These are phyloP conservation scores for Cantharis lateralis DNA, from an alignment of 2,888 invertebrate species.

Conservation along the genomic window DNA sequence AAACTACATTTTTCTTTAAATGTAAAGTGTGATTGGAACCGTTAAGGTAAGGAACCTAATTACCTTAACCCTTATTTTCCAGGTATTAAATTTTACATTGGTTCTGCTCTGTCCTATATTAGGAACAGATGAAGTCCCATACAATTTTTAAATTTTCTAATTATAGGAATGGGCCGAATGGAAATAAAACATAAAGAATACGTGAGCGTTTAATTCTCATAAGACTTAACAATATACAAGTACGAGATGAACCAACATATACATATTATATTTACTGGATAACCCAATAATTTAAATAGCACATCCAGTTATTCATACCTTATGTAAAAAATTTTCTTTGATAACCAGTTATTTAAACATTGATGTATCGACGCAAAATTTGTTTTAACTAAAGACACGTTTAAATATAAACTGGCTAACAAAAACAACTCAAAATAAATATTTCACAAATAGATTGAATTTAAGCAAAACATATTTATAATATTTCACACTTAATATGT, in stretches of 20 bases:
- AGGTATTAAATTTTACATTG: too few relatives aligned
- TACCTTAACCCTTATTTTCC: too few relatives aligned
- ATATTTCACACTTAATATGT: conserved; percentile 24
- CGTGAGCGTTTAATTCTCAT: conserved; percentile 48
- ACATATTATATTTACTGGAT: conserved; percentile 57
- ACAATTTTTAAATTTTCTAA: too few relatives aligned
- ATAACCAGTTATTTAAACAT: not conserved
- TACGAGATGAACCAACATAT: conserved; percentile 56
- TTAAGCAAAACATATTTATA: conserved; percentile 8
- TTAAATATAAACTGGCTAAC: not conserved
- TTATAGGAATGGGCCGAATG: too few relatives aligned
- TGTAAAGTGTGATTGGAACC: too few relatives aligned
- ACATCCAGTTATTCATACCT: conserved; percentile 52
- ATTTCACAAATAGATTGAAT: conserved; percentile 11
- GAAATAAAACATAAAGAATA: conserved; percentile 9
- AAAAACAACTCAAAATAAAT: conserved; percentile 15
- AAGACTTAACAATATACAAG: conserved; percentile 55
- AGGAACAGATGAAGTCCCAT: too few relatives aligned
- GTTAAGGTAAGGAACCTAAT: too few relatives aligned
- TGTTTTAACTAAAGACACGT: not conserved
- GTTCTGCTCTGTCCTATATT: too few relatives aligned
- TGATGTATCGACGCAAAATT: not conserved
- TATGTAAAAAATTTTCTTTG: conserved; percentile 28
- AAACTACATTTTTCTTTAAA: too few relatives aligned
- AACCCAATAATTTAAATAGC: conserved; percentile 52